phyloP scores from a whole-genome alignment of 2,113 vertebrate species.

The Mormoops blainvillei region DNA sequence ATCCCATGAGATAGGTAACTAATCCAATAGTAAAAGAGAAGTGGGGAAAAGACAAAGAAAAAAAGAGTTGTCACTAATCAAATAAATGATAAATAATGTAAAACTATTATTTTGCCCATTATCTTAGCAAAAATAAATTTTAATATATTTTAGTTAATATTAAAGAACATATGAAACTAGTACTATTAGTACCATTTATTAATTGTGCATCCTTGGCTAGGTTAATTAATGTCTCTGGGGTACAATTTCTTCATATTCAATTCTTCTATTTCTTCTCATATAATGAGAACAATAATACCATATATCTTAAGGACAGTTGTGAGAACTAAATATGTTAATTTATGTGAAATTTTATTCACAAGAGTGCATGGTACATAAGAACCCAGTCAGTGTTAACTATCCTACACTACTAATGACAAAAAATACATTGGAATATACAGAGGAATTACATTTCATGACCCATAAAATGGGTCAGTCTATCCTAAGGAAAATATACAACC shows the following conservation, averaged over 20 bases:
- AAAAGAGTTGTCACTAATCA: not conserved
- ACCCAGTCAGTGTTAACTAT: not conserved
- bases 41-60: not conserved
- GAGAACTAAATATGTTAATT: conserved; percentile 28
- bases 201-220: not conserved
- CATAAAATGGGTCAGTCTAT: not conserved
- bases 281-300: not conserved
- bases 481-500: not conserved
- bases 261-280: not conserved
- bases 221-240: not conserved
- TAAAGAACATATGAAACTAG: not conserved
- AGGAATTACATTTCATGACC: not conserved
- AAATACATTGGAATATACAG: not conserved
- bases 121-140: not conserved
- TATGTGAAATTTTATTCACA: not conserved
- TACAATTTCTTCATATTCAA: conserved; percentile 11
- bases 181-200: not conserved
- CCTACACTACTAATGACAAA: not conserved
- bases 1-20: not conserved
- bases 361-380: not conserved
- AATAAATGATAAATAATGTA: not conserved
- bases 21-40: not conserved
- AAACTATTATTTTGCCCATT: not conserved
- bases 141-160: not conserved
- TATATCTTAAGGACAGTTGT: not conserved